A percentile compares a stretch with the other conserved stretches of the same genome.
Evolutionary conservation across 2,113 vertebrate genomes (phyloP).

Genomic region (Mesocricetus auratus): DNA sequence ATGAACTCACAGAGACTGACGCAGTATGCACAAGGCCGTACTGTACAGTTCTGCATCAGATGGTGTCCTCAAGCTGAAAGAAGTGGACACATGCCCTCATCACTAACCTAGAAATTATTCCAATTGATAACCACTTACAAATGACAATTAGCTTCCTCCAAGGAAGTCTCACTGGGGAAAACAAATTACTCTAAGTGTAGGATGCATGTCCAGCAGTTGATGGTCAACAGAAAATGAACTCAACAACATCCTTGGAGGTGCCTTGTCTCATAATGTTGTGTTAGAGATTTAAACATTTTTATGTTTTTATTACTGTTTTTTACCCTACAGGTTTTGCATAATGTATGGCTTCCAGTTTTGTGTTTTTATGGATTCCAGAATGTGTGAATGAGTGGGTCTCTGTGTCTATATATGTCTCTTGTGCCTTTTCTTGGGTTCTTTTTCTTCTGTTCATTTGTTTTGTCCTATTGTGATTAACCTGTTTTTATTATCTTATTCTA

Average conservation of each 20-base stretch:
- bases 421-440: neutral
- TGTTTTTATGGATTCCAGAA: neutral
- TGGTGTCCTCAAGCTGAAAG: neutral
- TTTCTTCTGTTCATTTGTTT: neutral
- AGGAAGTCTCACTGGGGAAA: neutral
- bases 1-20: neutral
- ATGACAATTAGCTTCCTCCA: neutral
- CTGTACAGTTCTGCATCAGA: neutral
- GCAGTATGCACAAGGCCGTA: neutral
- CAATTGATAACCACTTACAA: neutral
- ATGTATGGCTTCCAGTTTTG: neutral
- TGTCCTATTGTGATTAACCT: neutral
- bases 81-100: neutral
- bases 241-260: neutral
- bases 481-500: neutral
- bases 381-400: neutral
- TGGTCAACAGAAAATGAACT: neutral
- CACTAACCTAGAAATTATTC: neutral
- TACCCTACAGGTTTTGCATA: neutral
- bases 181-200: neutral
- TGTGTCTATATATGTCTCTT: neutral
- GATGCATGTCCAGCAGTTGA: neutral
- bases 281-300: neutral
- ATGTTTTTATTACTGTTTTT: neutral
- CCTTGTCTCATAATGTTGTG: neutral